phyloP scores from a whole-genome alignment of 2,113 vertebrate genomes.

The Rhodinocichla rosea region DNA sequence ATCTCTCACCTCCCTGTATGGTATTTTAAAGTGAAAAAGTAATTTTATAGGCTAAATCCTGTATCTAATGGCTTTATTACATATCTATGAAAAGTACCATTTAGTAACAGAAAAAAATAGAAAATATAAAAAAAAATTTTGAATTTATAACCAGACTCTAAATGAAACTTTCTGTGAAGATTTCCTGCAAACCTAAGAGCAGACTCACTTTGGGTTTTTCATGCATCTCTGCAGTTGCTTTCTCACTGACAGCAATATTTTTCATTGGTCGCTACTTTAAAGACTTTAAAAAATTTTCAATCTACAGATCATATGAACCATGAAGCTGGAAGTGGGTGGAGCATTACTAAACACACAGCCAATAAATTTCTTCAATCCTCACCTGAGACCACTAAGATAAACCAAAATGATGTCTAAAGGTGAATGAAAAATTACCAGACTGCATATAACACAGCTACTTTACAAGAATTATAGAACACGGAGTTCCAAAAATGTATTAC shows the following conservation, averaged over 20 bases:
- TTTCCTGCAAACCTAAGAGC: not conserved
- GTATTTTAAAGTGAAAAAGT: not conserved
- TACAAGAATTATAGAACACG: fast-evolving
- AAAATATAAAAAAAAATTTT: not conserved
- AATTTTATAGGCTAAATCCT: not conserved
- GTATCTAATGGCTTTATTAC: not conserved
- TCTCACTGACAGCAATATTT: not conserved
- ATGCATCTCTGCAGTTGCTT: not conserved
- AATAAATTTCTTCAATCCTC: not conserved
- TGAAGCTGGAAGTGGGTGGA: not conserved
- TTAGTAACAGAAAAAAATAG: not conserved
- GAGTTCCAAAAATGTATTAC: not conserved
- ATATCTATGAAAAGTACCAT: not conserved
- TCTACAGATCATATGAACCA: not conserved
- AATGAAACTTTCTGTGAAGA: not conserved
- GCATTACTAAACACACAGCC: not conserved
- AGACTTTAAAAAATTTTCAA: not conserved
- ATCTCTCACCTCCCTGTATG: fast-evolving
- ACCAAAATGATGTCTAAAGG: not conserved
- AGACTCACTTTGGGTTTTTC: not conserved
- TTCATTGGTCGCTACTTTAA: not conserved
- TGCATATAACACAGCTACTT: not conserved
- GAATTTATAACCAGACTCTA: not conserved
- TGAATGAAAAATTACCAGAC: not conserved
- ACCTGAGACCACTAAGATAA: not conserved